phyloP scores from a whole-genome alignment of 2,113 vertebrate genomes.

The Choloepus hoffmanni region DNA sequence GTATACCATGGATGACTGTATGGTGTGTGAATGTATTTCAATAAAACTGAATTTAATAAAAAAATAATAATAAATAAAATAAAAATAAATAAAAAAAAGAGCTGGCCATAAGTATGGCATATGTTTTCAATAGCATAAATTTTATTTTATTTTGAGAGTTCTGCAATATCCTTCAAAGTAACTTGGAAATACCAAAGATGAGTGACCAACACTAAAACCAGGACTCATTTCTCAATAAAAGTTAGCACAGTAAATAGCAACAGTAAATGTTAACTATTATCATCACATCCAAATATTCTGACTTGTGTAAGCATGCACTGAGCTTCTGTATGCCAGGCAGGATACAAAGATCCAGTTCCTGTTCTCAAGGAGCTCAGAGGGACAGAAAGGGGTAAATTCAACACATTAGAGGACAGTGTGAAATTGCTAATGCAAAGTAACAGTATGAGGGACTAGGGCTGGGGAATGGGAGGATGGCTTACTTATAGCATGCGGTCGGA shows the following conservation, averaged over 20 bases:
- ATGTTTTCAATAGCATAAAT: background rate
- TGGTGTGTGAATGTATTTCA: too few relatives aligned
- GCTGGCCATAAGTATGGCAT: background rate
- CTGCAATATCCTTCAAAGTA: background rate
- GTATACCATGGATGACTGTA: too few relatives aligned
- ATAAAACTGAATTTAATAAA: too few relatives aligned
- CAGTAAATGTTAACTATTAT: background rate
- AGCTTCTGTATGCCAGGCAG: background rate
- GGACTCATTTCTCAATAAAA: background rate
- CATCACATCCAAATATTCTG: slow-evolving; percentile 24
- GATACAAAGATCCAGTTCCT: slow-evolving; percentile 43
- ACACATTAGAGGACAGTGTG: background rate
- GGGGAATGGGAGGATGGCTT: background rate
- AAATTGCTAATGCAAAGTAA: background rate
- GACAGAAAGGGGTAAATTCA: background rate
- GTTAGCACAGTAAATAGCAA: background rate
- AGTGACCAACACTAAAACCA: background rate
- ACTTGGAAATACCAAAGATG: slow-evolving; percentile 1
- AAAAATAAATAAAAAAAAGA: background rate
- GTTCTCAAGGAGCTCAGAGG: slow-evolving; percentile 9
- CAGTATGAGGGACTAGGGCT: background rate
- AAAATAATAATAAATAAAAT: too few relatives aligned
- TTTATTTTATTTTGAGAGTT: background rate
- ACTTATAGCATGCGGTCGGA: background rate
- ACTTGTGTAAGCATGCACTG: background rate